These are phyloP conservation scores for Coranthus polyacanthus DNA, from an alignment of 2,797 vertebrate species.

Conservation along the genomic window DNA sequence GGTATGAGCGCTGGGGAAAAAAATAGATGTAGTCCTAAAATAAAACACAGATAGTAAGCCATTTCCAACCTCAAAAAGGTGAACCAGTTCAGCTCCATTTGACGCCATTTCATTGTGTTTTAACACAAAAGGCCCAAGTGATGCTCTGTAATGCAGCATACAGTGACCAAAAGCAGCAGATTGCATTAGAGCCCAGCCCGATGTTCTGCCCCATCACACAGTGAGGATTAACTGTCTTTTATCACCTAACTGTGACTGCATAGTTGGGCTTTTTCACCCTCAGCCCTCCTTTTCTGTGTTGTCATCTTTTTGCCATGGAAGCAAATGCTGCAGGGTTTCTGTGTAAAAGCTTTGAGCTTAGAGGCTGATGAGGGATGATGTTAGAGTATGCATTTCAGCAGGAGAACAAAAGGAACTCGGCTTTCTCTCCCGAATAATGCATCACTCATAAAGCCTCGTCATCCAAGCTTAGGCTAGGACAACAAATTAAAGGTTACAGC, in stretches of 20 bases:
- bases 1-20: too few species aligned
- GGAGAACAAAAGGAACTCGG: conserved; percentile 33
- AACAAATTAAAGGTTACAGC: background rate
- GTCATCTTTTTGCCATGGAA: conserved; percentile 70
- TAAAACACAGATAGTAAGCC: conserved; percentile 24
- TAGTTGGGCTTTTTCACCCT: conserved; percentile 46
- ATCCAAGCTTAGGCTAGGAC: conserved; percentile 7
- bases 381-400: conserved; percentile 20
- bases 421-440: conserved; percentile 9
- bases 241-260: conserved; percentile 65
- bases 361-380: conserved; percentile 25
- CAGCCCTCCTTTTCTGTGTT: conserved; percentile 64
- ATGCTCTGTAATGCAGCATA: conserved; percentile 50
- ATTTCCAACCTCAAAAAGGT: conserved; percentile 9
- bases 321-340: conserved; percentile 61
- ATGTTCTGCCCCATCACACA: conserved; percentile 53
- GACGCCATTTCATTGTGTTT: conserved; percentile 51
- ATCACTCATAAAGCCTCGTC: conserved; percentile 13
- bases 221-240: conserved; percentile 78
- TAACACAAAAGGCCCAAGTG: conserved; percentile 68
- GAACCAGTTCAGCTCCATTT: conserved; percentile 45
- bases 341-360: conserved; percentile 34
- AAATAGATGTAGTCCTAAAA: background rate
- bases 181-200: conserved; percentile 37
- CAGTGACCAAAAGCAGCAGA: conserved; percentile 46